Evolutionary conservation across 1,140 invertebrate species (phyloP), one percentile per base, ranked within the genome.

Genomic region (Probaryconus sp.): DNA sequence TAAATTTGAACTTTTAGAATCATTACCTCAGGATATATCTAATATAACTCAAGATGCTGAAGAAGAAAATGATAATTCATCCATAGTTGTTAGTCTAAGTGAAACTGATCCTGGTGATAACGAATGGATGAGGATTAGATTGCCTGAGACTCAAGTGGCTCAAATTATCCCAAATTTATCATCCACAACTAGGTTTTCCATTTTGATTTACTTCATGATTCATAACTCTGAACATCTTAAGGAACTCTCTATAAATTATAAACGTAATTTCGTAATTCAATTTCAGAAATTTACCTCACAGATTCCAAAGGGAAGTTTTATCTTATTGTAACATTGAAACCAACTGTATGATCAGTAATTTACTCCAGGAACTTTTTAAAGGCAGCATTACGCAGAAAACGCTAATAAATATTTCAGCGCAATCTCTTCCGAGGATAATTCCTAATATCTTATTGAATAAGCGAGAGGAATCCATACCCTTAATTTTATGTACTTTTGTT

Each of bases 401-500:
- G 17, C 63, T 90, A 9, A 75, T 89, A 10, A 81, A 89, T 20
- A 85, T 89, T 55, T 74, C 89, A 28, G 79, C 89, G 1, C 67
- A 85, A 38, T 86, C 83, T n/a, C 76, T 93, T 38, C 90, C 91
- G 9, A 88, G 90, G 72, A 91, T 94, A 42, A 90, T 92, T 61
- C 92, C 92, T 3, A 93, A 93, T 86, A 89, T 94, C 30, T 88
- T 93, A 11, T 79, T 92, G 11, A 92, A 92, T 42, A 93, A 92
- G 81, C 83, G 92, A 53, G 92, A 93, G 82, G 93, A 94, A 81
- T 85, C 93, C n/a, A 91, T 94, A 78, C 92, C 93, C 9, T 83
- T 94, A 37, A 87, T 94, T 33, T 82, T 94, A 17, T 90, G 89
- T 55, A 89, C 91, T 6, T 91, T 93, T 28, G 89, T 89, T 50